phyloP scores from a whole-genome alignment of 2,888 invertebrate genomes.

The Oithona nana region DNA sequence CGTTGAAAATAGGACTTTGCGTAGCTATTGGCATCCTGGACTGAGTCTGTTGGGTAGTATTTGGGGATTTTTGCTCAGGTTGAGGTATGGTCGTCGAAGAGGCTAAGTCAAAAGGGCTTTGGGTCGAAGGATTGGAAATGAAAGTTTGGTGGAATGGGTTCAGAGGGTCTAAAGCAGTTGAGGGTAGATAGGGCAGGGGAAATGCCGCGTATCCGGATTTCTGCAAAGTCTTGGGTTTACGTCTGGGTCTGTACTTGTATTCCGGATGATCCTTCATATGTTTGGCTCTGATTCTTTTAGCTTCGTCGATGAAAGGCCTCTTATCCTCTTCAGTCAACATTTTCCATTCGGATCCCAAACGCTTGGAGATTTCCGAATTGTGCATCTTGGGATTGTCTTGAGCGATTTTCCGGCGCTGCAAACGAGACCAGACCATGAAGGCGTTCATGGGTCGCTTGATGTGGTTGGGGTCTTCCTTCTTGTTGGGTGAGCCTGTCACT shows the following conservation, averaged over 20 bases:
- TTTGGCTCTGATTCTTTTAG: slow-evolving; percentile 61
- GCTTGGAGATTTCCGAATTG: slow-evolving; percentile 83
- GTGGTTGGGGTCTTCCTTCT: slow-evolving; percentile 50
- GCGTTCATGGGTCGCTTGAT: slow-evolving; percentile 90
- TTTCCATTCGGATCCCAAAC: slow-evolving; percentile 81
- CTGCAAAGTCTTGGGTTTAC: slow-evolving; percentile 28
- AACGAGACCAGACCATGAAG: slow-evolving; percentile 83
- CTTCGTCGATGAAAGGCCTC: slow-evolving; percentile 83
- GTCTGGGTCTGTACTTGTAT: slow-evolving; percentile 66
- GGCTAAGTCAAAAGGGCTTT: slow-evolving; percentile 21
- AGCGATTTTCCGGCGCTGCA: slow-evolving; percentile 73
- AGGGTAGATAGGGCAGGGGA: slow-evolving; percentile 52
- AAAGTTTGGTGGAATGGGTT: slow-evolving; percentile 22
- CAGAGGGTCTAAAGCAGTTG: slow-evolving; percentile 21
- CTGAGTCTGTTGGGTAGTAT: neutral
- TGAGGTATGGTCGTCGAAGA: slow-evolving; percentile 49
- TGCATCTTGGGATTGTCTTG: slow-evolving; percentile 95
- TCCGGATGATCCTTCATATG: slow-evolving; percentile 85
- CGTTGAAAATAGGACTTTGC: neutral
- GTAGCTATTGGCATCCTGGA: neutral
- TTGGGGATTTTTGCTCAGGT: neutral
- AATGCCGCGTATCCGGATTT: slow-evolving; percentile 75
- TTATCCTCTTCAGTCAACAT: slow-evolving; percentile 65
- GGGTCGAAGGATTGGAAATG: slow-evolving; percentile 21
- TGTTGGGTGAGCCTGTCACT: slow-evolving; percentile 20